phyloP scores from a whole-genome alignment of 2,797 vertebrate genomes.

The Sebastes minor region DNA sequence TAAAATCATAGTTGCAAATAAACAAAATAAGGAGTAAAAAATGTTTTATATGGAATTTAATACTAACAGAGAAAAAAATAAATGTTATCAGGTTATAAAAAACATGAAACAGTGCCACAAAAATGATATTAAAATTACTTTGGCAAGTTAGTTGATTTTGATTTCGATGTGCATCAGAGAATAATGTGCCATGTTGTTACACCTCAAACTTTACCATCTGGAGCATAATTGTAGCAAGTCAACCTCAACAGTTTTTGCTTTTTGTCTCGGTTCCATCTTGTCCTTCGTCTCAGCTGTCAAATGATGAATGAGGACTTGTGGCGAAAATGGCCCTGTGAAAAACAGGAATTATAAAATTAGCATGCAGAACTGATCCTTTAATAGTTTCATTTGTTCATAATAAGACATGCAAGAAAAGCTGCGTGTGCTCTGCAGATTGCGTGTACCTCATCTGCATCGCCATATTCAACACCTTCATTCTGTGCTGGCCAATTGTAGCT shows the following conservation, averaged over 20 bases:
- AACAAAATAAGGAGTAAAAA: background rate
- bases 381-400: background rate
- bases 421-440: background rate
- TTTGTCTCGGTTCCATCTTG: constrained; percentile 44
- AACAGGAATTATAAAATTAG: background rate
- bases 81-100: constrained; percentile 34
- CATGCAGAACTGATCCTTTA: background rate
- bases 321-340: constrained; percentile 93
- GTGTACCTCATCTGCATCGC: constrained; percentile 93
- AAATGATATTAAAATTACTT: constrained; percentile 75
- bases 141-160: constrained; percentile 79
- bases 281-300: constrained; percentile 83
- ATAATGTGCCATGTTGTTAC: constrained; percentile 73
- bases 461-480: constrained; percentile 88
- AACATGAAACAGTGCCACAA: constrained; percentile 52
- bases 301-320: constrained; percentile 99
- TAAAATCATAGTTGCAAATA: constrained; percentile 26
- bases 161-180: constrained; percentile 77
- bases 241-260: constrained; percentile 42
- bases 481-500: constrained; percentile 93
- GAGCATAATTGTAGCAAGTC: constrained; percentile 48
- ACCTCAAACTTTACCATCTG: constrained; percentile 51
- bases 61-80: constrained; percentile 1
- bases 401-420: background rate
- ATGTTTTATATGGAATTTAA: constrained; percentile 17